Conservation (phyloP, 2,797 vertebrate genomes). For the Rousettus madagascariensis region DNA sequence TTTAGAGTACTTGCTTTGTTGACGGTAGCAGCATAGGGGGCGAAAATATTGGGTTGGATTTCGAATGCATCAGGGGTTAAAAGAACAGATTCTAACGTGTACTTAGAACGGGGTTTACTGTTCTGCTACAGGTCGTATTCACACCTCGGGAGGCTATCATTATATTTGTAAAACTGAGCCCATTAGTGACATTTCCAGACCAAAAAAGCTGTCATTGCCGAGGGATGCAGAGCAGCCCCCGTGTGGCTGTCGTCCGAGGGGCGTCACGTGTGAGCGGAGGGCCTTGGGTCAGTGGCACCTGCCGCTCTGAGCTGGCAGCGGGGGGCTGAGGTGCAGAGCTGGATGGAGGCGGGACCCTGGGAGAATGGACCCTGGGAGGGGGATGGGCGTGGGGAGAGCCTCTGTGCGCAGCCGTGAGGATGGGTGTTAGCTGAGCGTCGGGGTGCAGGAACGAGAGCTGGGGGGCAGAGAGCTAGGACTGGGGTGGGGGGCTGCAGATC, state of each 20-base stretch:
- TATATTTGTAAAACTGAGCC: not conserved
- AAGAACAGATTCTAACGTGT: not conserved
- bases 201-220: not conserved
- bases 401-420: not conserved
- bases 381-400: too few relatives aligned
- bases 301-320: not conserved
- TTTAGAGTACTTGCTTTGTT: not conserved
- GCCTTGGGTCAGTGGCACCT: not conserved
- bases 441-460: not conserved
- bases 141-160: not conserved
- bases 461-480: too few relatives aligned
- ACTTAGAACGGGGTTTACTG: not conserved
- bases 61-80: not conserved
- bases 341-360: too few relatives aligned
- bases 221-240: not conserved
- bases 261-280: not conserved
- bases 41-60: not conserved
- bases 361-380: too few relatives aligned
- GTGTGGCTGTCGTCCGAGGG: too few relatives aligned
- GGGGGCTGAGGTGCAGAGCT: not conserved
- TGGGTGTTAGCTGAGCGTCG: rapidly evolving
- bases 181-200: not conserved
- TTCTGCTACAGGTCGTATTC: not conserved
- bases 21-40: not conserved
- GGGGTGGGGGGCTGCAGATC: not conserved